phyloP scores from a whole-genome alignment of 1,140 invertebrate species.

The Nasonia giraulti region DNA sequence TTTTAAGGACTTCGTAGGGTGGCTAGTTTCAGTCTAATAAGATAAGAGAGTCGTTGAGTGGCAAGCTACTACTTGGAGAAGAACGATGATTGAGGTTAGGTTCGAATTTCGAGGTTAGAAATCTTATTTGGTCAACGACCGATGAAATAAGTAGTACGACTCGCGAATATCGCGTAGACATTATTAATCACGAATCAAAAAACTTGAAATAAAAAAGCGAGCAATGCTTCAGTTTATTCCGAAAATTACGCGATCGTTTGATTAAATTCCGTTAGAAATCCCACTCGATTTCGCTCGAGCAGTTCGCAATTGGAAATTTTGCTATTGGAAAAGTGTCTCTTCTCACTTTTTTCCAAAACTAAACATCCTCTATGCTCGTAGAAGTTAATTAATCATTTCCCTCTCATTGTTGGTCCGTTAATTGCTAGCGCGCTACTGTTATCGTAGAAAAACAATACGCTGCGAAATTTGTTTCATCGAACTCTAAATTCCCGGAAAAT shows the following conservation, averaged over 20 bases:
- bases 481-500: too few relatives aligned
- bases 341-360: too few relatives aligned
- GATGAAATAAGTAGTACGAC: constrained; percentile 21
- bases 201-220: background rate
- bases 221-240: background rate
- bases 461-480: too few relatives aligned
- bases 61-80: background rate
- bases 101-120: background rate
- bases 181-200: background rate
- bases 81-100: background rate
- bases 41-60: background rate
- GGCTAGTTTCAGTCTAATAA: background rate
- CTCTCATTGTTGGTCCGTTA: too few relatives aligned
- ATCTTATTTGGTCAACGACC: too few relatives aligned
- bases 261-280: constrained; percentile 39
- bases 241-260: constrained; percentile 17
- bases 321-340: background rate
- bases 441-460: too few relatives aligned
- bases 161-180: background rate
- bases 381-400: too few relatives aligned
- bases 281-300: constrained; percentile 22
- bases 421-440: too few relatives aligned
- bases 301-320: constrained; percentile 13
- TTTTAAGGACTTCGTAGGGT: background rate
- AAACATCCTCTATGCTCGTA: too few relatives aligned